A percentile compares a stretch with the other conserved stretches of the same genome.
These are phyloP conservation scores for Sebastes hubbsi DNA, from an alignment of 2,797 vertebrate genomes.

Conservation along the genomic window DNA sequence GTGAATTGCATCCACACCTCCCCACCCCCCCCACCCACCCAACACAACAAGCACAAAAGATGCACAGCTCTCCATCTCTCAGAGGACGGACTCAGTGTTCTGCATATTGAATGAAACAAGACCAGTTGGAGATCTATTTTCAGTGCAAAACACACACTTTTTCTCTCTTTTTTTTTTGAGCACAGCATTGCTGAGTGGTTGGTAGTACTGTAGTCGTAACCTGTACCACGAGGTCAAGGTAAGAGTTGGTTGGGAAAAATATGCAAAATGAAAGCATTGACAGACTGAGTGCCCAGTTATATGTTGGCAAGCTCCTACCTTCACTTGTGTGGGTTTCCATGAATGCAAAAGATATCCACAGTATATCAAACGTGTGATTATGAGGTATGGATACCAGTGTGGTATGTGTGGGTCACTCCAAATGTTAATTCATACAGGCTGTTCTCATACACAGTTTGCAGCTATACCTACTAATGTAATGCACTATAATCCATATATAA, in stretches of 20 bases:
- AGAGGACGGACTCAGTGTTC: constrained; percentile 49
- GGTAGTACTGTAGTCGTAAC: neutral
- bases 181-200: constrained; percentile 8
- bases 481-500: neutral
- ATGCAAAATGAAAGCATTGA: constrained; percentile 4
- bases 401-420: neutral
- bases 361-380: neutral
- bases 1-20: constrained; percentile 45
- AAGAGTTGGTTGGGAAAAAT: neutral
- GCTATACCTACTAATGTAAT: neutral
- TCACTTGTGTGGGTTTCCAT: constrained; percentile 11
- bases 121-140: constrained; percentile 62
- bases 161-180: neutral
- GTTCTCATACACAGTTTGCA: fast-evolving
- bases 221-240: constrained; percentile 28
- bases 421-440: neutral
- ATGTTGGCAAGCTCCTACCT: neutral
- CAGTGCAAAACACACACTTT: constrained; percentile 33
- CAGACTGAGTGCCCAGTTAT: neutral
- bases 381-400: neutral
- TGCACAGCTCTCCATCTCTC: constrained; percentile 56
- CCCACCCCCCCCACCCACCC: neutral
- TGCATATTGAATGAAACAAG: constrained; percentile 71
- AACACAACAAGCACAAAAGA: constrained; percentile 64
- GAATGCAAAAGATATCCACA: neutral